Base-by-base conservation (phyloP, 2,113 vertebrate genomes). In the Rhagologus leucostigma region DNA sequence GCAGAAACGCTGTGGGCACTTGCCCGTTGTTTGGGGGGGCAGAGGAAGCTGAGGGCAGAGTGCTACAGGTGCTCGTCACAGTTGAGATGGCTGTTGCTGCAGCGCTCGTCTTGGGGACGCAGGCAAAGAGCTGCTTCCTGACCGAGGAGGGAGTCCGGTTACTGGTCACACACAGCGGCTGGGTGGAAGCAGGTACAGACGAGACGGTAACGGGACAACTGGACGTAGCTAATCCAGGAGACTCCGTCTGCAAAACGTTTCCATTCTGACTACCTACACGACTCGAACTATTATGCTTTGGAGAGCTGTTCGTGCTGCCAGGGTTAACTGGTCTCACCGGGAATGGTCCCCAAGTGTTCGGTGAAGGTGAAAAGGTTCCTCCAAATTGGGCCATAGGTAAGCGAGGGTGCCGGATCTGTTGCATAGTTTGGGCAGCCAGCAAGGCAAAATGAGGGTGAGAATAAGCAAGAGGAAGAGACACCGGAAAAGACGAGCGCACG, bases 381-480 rank as follows among this genome's bases (percentile, higher is more conserved):
- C 99, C 99, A 88, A 99, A 99, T 41, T 99, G 99, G 35, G 99
- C 99, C 99, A 99, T 99, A 73, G 99, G 99, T 95, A 99, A 98
- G 86, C 99, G 99, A 95, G 99, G 99, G 97, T 99, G 99, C 87
- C 99, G 98, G 96, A 99, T 99, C 98, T 99, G 99, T 97, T 99
- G 99, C 99, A 99, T 99, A 98, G 99, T 99, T 97, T 99, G 99
- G 86, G 99, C 99, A 93, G 99, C 99, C 95, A 99, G 98, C 65
- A 99, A 97, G 86, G 99, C 99, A 97, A 99, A 98, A 97, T 99
- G 99, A 93, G 99, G 99, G 96, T 99, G 99, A 87, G 99, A 98
- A 73, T 99, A 99, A 83, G 99, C 99, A 90, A 99, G 97, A 47
- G 99, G 99, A 89, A 99, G 98, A 84, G 99, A 99, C 92, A 99